Evolutionary conservation across 2,797 vertebrate genomes (phyloP).

Genomic region (Oophaga sylvatica): DNA sequence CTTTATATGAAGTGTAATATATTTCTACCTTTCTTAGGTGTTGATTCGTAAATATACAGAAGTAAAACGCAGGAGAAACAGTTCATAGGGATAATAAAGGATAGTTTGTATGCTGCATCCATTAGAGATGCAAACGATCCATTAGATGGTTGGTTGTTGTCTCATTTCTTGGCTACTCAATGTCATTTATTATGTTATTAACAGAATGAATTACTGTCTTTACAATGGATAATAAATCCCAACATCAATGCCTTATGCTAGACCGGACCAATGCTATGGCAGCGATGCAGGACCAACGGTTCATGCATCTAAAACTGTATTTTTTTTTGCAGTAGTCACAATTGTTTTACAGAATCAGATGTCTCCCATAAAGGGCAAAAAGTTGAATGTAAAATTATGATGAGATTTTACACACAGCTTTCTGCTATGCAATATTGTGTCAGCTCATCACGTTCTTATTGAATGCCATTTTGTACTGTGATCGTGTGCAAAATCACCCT

Average conservation of each 20-base stretch:
- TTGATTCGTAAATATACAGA: not conserved
- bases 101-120: not conserved
- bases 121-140: not conserved
- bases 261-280: not conserved
- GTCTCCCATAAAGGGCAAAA: too few species aligned
- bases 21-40: not conserved
- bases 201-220: not conserved
- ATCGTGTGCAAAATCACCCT: too few species aligned
- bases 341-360: too few species aligned
- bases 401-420: too few species aligned
- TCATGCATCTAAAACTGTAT: too few species aligned
- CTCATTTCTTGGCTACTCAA: not conserved
- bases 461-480: too few species aligned
- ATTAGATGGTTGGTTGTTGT: not conserved
- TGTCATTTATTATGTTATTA: not conserved
- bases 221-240: constrained; percentile 1
- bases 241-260: not conserved
- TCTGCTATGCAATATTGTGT: too few species aligned
- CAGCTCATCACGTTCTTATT: too few species aligned
- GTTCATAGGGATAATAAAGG: not conserved
- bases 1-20: not conserved
- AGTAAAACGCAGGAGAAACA: not conserved
- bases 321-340: too few species aligned
- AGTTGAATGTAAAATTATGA: too few species aligned
- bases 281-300: too few species aligned